Evolutionary conservation across 1,140 invertebrate genomes (phyloP), one percentile per base, ranked within the genome.

Genomic region (Sinonovacula constricta): DNA sequence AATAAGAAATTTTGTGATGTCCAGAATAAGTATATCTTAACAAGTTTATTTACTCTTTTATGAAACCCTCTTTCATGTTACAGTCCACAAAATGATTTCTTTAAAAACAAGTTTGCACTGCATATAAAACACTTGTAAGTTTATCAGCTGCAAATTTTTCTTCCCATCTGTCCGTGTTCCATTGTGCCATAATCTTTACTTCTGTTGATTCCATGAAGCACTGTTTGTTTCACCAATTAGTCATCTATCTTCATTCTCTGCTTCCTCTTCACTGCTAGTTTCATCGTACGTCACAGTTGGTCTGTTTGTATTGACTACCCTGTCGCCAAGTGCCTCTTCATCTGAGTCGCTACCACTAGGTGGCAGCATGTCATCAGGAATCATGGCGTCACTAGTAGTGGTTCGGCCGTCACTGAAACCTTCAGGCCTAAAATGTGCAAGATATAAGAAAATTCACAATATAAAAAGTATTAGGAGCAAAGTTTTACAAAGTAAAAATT

Each of bases 331-430:
- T 18, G 81, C 66, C 18, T 83, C 85, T 53, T 81, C 70, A 30
- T 82, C 83, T 2, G 79, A 76, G 45, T 84, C 82, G 67, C 70
- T 71, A 75, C 84, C 86, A 81, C 82, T 84, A 14, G 87, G 86
- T n/a, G 87, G 87, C 39, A 88, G 72, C 81, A 88, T 81, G 54
- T 88, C 87, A 63, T 83, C 83, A 18, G 84, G 82, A 53, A 87
- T 86, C 70, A 81, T 79, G 26, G 62, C 28, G 33, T 83, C 45
- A 57, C 54, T 59, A 49, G 39, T 33, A 22, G 81, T 81, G 39
- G 56, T 65, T 12, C n/a, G 51, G 28, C 62, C 56, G 14, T 83
- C 76, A 24, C 60, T 66, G 75, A 87, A 87, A 18, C 70, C 81
- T 22, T 67, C 49, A 22, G 86, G 86, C 86, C 86, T 88, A n/a